These are phyloP conservation scores for Drosophila tsacasi DNA, from an alignment of 1,140 invertebrate species.

Conservation along the genomic window DNA sequence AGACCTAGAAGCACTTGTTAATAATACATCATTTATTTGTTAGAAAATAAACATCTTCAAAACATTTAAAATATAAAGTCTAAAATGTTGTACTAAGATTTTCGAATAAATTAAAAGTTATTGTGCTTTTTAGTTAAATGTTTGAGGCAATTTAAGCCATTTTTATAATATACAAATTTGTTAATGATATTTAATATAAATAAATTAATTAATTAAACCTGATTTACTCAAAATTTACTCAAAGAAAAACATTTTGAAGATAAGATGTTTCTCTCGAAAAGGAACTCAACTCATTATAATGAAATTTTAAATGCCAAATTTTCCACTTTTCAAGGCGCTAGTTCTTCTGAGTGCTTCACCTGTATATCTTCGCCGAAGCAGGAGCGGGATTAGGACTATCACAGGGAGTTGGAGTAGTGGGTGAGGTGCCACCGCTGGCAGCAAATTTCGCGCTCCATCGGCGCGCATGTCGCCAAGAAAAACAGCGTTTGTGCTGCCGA, in stretches of 20 bases:
- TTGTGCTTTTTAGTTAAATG: too few species aligned
- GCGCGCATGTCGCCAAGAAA: conserved; percentile 42
- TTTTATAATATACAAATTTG: too few species aligned
- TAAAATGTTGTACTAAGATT: too few species aligned
- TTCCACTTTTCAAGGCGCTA: not conserved
- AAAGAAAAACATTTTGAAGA: too few species aligned
- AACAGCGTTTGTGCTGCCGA: conserved; percentile 44
- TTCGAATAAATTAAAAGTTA: too few species aligned
- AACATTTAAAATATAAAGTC: too few species aligned
- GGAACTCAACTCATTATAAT: not conserved
- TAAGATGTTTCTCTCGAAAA: not conserved
- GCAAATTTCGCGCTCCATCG: conserved; percentile 54
- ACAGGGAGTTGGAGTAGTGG: not conserved
- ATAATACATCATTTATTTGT: too few species aligned
- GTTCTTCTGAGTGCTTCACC: not conserved
- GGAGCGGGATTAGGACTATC: not conserved
- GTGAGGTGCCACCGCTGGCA: conserved; percentile 14
- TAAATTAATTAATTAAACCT: not conserved
- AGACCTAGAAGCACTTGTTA: too few species aligned
- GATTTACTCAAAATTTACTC: not conserved
- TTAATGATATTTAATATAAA: not conserved
- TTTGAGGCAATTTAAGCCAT: too few species aligned
- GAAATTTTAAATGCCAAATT: not conserved
- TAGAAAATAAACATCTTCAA: too few species aligned
- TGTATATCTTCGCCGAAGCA: not conserved